Conservation (phyloP, 2,888 invertebrate genomes). For the Crepidodera aurea region DNA sequence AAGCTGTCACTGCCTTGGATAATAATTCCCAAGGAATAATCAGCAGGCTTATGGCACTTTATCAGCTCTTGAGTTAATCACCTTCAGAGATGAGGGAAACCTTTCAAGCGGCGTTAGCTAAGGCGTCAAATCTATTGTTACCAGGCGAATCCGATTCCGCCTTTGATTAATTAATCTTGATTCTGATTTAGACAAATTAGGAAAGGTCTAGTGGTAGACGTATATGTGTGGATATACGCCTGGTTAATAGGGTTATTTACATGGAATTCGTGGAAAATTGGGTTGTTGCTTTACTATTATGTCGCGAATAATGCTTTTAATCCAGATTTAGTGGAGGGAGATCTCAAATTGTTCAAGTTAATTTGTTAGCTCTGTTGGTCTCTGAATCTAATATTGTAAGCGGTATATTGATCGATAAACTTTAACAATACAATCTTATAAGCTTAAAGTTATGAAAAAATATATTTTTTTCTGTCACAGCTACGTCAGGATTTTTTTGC, state of each 20-base stretch:
- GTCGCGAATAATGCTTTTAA: background rate
- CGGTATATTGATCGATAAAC: too few relatives aligned
- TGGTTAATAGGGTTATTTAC: constrained; percentile 5
- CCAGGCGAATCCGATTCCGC: background rate
- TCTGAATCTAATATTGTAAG: too few relatives aligned
- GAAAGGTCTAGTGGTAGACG: background rate
- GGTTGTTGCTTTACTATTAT: background rate
- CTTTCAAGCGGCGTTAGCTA: constrained; percentile 4
- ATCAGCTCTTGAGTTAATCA: constrained; percentile 26
- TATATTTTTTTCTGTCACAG: too few relatives aligned
- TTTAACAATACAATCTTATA: too few relatives aligned
- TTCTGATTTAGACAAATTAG: constrained; percentile 11
- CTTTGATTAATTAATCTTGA: constrained; percentile 13
- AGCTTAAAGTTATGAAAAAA: too few relatives aligned
- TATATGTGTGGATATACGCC: background rate
- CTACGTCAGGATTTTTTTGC: too few relatives aligned
- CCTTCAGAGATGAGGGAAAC: constrained; percentile 9
- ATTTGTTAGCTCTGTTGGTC: too few relatives aligned
- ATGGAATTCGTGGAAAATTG: constrained; percentile 7
- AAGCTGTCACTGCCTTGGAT: background rate
- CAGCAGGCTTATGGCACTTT: constrained; percentile 25
- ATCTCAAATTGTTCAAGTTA: too few relatives aligned
- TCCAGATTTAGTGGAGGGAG: background rate
- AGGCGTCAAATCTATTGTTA: constrained; percentile 8
- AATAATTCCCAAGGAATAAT: constrained; percentile 25